Percentiles rank a stretch among this genome's conserved stretches.
These are phyloP conservation scores for Otocyon megalotis DNA, from an alignment of 2,113 vertebrate genomes.

Conservation along the genomic window DNA sequence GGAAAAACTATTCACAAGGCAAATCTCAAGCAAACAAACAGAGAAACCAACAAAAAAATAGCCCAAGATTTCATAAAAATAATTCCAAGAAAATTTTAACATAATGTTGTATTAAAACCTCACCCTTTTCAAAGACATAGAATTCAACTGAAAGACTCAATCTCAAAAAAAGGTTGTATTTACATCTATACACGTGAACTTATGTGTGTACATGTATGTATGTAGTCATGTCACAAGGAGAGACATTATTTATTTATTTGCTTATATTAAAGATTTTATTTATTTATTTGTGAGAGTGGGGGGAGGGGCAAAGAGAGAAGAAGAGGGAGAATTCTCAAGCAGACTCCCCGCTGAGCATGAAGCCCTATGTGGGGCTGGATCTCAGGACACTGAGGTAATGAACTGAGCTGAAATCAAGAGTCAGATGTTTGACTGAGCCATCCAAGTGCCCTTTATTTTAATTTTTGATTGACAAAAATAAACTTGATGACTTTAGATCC, in stretches of 20 bases:
- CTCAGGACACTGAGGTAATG: neutral
- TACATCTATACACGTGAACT: neutral
- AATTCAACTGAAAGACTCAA: neutral
- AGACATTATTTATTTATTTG: neutral
- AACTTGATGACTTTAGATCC: neutral
- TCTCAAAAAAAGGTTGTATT: neutral
- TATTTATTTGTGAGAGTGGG: neutral
- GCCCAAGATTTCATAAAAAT: neutral
- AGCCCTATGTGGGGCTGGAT: neutral
- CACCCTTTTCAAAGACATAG: neutral
- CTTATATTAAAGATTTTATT: neutral
- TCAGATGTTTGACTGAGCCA: neutral
- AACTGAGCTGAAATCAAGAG: neutral
- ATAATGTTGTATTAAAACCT: neutral
- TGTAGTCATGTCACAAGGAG: neutral
- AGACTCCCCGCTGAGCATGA: neutral
- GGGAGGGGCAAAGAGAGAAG: neutral
- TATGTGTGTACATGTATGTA: neutral
- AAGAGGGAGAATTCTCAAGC: neutral
- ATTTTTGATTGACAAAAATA: slow-evolving; percentile 26
- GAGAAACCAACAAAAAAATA: neutral
- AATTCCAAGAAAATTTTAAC: neutral
- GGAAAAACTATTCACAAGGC: neutral
- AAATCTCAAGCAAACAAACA: neutral
- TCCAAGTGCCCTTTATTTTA: neutral